Conservation (phyloP, 2,797 vertebrate species). For the Lacerta viridis region DNA sequence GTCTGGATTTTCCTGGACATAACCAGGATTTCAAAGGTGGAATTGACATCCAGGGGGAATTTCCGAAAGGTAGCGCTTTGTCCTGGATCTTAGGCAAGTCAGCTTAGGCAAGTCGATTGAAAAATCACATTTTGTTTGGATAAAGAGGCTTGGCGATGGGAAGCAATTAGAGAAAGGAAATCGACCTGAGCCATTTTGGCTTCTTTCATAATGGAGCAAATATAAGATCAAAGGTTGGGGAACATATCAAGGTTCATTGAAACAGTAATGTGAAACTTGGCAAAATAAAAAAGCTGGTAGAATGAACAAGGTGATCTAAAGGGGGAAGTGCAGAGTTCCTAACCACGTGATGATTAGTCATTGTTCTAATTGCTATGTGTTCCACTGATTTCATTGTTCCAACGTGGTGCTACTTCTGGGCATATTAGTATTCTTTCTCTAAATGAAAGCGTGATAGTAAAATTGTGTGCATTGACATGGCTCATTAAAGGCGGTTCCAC, state of each 20-base stretch:
- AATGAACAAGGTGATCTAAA: fast-evolving
- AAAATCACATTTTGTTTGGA: too few relatives aligned
- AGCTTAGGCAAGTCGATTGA: too few relatives aligned
- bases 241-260: background rate
- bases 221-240: conserved; percentile 2
- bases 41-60: too few relatives aligned
- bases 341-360: background rate
- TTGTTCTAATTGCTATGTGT: background rate
- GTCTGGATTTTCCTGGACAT: too few relatives aligned
- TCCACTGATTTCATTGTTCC: background rate
- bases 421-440: conserved; percentile 12
- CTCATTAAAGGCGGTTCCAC: background rate
- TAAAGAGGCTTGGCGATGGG: background rate
- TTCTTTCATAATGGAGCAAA: conserved; percentile 4
- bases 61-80: too few relatives aligned
- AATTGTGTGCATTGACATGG: background rate
- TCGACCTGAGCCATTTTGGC: background rate
- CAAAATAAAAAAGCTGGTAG: background rate
- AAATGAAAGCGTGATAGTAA: background rate
- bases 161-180: background rate
- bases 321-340: background rate
- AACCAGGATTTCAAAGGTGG: too few relatives aligned
- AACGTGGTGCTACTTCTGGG: background rate
- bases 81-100: too few relatives aligned
- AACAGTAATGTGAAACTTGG: background rate